Evolutionary conservation across 2,888 invertebrate species (phyloP), one percentile per base, ranked within the genome.

Genomic region (Deilephila porcellus): DNA sequence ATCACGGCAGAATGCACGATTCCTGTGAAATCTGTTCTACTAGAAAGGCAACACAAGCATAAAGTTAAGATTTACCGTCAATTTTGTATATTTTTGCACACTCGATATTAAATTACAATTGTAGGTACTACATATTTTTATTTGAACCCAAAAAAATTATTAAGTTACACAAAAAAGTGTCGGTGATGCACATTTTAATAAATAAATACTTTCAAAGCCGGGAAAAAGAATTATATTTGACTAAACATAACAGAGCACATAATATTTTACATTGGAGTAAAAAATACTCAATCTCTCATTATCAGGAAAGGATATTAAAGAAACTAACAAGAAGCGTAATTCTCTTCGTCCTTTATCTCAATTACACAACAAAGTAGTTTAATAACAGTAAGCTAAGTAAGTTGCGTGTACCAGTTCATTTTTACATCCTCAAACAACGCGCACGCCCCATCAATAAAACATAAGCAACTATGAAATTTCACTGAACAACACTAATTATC

Each of bases 401-500:
- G 45, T 45, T 45, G 45, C 56, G 14, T 1, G 19, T 56, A 20
- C 37, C 8, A 64, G n/a, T 45, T 20, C 7, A 11, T 20, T 6
- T 25, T 25, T 11, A 25, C 45, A 17, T 25, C 52, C 1, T 25
- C 37, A 20, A 25, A 17, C 20, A 52, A 67, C 67, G 67, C 67
- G 52, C 67, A 67, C 67, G 67, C 37, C 37, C 71, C 67, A 29
- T 32, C 53, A 25, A 53, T 52, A 74, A 14, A 72, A 32, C 56
- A 75, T 73, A 70, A 73, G 73, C 53, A 29, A 72, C n/a, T 60
- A 72, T 64, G 37, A 74, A 56, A 62, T 70, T 64, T 52, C 20
- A 76, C 76, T 76, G 76, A 72, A 82, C 78, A 79, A 84, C 81
- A 84, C 82, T 85, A 80, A 89, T 88, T 78, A 89, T 84, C 82